These are phyloP conservation scores for Dryococelus australis DNA, from an alignment of 2,888 invertebrate genomes.

Conservation along the genomic window DNA sequence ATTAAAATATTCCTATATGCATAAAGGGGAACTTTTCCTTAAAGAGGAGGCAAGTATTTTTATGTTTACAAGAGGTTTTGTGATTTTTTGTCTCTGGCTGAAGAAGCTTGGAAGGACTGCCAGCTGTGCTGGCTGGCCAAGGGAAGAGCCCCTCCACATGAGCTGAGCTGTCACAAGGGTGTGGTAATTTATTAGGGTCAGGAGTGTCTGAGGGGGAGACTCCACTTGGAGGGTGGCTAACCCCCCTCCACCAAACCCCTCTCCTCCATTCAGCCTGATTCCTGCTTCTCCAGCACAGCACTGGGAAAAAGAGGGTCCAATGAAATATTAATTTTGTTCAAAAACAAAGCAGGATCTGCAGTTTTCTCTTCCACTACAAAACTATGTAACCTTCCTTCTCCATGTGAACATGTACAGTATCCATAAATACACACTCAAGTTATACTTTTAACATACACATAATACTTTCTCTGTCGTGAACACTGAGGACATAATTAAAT, in stretches of 20 bases:
- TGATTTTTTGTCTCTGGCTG: neutral
- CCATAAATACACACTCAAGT: neutral
- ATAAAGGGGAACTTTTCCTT: no score
- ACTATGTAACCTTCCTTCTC: no score
- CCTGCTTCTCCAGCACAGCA: no score
- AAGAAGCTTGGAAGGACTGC: neutral
- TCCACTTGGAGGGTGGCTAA: neutral
- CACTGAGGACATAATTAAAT: neutral
- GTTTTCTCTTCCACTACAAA: no score
- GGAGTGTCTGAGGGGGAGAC: neutral
- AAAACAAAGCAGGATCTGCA: no score
- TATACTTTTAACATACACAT: neutral
- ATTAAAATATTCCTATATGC: no score
- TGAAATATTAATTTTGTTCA: no score
- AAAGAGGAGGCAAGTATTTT: no score
- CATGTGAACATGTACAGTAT: no score
- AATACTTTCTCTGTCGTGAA: neutral
- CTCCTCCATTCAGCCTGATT: neutral
- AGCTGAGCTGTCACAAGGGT: conserved; percentile 8
- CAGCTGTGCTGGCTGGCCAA: neutral
- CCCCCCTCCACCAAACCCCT: neutral
- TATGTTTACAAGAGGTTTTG: neutral
- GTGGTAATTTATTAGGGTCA: conserved; percentile 16
- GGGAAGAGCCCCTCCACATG: neutral
- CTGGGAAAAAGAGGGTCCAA: no score